These are phyloP conservation scores for Suillia variegata DNA, from an alignment of 2,888 invertebrate genomes.

Conservation along the genomic window DNA sequence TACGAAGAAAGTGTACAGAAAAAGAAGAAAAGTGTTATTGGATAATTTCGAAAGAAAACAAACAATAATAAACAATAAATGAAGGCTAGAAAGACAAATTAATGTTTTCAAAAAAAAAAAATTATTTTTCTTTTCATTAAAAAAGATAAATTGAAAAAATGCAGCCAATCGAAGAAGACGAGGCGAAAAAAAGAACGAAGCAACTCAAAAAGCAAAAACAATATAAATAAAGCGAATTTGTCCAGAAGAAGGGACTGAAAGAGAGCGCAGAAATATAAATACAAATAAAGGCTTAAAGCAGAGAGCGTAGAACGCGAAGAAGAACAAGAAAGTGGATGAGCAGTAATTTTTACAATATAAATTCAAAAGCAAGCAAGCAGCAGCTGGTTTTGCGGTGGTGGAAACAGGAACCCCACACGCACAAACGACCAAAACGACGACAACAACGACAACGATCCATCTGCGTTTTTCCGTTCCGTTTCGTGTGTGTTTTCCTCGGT, in stretches of 20 bases:
- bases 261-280: too few species aligned
- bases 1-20: neutral
- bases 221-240: conserved; percentile 14
- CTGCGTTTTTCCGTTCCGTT: too few species aligned
- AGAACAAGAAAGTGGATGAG: conserved; percentile 4
- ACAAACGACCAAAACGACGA: neutral
- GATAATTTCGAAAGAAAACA: too few species aligned
- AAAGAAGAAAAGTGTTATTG: conserved; percentile 3
- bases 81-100: neutral
- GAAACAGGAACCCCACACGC: neutral
- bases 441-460: conserved; percentile 2
- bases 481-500: too few species aligned
- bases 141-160: neutral
- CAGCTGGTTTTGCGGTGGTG: neutral
- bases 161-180: conserved; percentile 17
- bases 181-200: conserved; percentile 12
- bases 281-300: neutral
- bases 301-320: conserved; percentile 1
- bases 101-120: conserved; percentile 1
- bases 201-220: conserved; percentile 13
- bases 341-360: neutral
- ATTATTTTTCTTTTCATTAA: neutral
- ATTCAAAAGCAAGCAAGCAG: neutral
- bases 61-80: neutral
- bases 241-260: neutral